These are phyloP conservation scores for Pyralis farinalis DNA, from an alignment of 2,888 invertebrate genomes.

Conservation along the genomic window DNA sequence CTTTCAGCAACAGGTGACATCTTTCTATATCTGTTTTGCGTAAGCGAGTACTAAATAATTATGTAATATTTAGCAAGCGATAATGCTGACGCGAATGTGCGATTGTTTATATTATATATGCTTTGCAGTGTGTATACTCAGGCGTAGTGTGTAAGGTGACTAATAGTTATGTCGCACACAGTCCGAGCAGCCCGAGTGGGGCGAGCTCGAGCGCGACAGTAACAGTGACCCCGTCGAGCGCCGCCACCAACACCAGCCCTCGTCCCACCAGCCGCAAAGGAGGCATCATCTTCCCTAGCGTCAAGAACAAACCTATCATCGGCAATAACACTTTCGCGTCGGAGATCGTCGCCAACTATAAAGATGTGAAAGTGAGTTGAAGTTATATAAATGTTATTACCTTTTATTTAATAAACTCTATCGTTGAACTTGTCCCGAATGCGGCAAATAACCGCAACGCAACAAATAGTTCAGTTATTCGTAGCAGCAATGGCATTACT, in stretches of 20 bases:
- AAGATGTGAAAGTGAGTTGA: constrained; percentile 90
- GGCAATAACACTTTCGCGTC: constrained; percentile 91
- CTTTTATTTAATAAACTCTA: constrained; percentile 8
- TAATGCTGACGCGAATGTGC: constrained; percentile 31
- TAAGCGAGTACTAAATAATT: constrained; percentile 36
- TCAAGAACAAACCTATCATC: constrained; percentile 93
- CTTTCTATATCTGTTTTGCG: constrained; percentile 38
- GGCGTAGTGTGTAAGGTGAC: constrained; percentile 37
- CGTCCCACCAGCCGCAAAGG: constrained; percentile 84
- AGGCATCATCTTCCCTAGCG: constrained; percentile 94
- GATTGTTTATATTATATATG: constrained; percentile 24
- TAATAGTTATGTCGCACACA: constrained; percentile 69
- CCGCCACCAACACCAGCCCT: constrained; percentile 48
- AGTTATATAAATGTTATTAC: constrained; percentile 39
- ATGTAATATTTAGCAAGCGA: constrained; percentile 24
- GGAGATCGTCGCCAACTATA: constrained; percentile 87
- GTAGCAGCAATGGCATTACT: too few relatives aligned
- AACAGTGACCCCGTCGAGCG: constrained; percentile 55
- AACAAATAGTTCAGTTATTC: too few relatives aligned
- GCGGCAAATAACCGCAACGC: too few relatives aligned
- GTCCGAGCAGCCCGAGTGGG: constrained; percentile 58
- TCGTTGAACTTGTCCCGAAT: too few relatives aligned
- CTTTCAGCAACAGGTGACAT: constrained; percentile 67
- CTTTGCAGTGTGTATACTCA: constrained; percentile 11
- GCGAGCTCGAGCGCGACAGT: constrained; percentile 48